Base-by-base conservation (phyloP, 1,140 invertebrate species). In the Brachionus angularis region DNA sequence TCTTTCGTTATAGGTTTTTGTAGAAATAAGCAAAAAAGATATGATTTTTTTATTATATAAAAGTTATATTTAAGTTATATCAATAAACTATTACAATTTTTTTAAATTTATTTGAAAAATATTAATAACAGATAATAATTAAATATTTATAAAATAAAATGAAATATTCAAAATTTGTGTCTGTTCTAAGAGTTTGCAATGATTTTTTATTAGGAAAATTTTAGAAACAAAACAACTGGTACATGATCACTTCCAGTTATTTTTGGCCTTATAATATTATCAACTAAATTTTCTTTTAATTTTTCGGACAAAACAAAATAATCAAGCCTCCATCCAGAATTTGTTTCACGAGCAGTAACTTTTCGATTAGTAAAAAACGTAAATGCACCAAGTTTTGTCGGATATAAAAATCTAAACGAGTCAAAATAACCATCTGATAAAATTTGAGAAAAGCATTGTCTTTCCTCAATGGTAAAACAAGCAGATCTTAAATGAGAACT, bases 321-420 rank as follows among this genome's bases (percentile, higher is more conserved):
- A 83, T 98, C 94, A 72, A 98, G 82, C 78, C 94, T 85, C 92
- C 95, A 98, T 80, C 96, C 96, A 76, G 95, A 86, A 84, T 98
- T 96, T 75, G 90, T 93, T 1, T 85, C 82, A 71, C 95, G 84
- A 21, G 89, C 84, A 78, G 92, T 93, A 44, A 80, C 83, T 84
- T 94, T 89, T 77, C 93, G 93, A 2, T 89, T 87, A 94, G 95
- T 98, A 79, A 93, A 98, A 79, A 93, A 98, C 0, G 93, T 94
- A 77, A 96, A 98, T 5, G 88, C 88, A 2, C 84, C 88, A 12
- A 83, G 87, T 76, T 86, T 83, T 7, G 95, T 87, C 0, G 95
- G 95, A 83, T 98, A 89, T 1, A 96, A 83, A 73, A 88, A 82
- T 39, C 96, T 84, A 78, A 88, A 98, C 0, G 90, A 88, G 82